Evolutionary conservation across 2,888 invertebrate species (phyloP).

Genomic region (Calliscelio sp.): DNA sequence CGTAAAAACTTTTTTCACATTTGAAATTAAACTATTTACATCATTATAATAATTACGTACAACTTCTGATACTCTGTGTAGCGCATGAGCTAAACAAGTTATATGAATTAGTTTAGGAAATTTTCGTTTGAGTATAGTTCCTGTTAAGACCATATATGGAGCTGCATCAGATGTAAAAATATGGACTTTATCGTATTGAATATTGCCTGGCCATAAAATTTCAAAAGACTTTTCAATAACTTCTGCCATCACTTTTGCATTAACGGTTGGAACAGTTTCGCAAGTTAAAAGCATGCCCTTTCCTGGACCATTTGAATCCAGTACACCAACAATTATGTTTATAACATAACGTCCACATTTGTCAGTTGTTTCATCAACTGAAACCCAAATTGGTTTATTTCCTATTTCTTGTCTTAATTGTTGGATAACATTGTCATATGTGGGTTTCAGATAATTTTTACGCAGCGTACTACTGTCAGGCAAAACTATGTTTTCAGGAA

Average conservation of each 20-base stretch:
- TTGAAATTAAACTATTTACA: slow-evolving; percentile 20
- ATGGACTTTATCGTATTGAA: slow-evolving; percentile 2
- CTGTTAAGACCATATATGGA: slow-evolving; percentile 12
- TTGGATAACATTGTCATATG: background rate
- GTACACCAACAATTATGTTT: background rate
- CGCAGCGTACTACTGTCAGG: background rate
- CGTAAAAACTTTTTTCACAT: slow-evolving; percentile 19
- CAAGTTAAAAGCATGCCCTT: slow-evolving; percentile 20
- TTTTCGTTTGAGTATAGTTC: slow-evolving; percentile 10
- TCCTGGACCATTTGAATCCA: background rate
- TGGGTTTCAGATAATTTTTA: background rate
- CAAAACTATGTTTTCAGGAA: background rate
- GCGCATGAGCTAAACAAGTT: slow-evolving; percentile 24
- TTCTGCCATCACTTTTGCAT: slow-evolving; percentile 8
- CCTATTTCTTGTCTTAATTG: background rate
- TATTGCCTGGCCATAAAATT: slow-evolving; percentile 14
- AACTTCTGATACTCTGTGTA: slow-evolving; percentile 29
- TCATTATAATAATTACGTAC: slow-evolving; percentile 9
- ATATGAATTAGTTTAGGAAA: slow-evolving; percentile 19
- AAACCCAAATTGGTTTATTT: slow-evolving; percentile 23
- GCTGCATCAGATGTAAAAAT: slow-evolving; percentile 29
- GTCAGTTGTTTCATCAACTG: slow-evolving; percentile 48
- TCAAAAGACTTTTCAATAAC: slow-evolving; percentile 9
- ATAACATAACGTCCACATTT: slow-evolving; percentile 74
- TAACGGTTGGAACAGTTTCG: background rate